Evolutionary conservation across 23 tunicate genomes (phyloP).

Genomic region (Halocynthia roretzi): DNA sequence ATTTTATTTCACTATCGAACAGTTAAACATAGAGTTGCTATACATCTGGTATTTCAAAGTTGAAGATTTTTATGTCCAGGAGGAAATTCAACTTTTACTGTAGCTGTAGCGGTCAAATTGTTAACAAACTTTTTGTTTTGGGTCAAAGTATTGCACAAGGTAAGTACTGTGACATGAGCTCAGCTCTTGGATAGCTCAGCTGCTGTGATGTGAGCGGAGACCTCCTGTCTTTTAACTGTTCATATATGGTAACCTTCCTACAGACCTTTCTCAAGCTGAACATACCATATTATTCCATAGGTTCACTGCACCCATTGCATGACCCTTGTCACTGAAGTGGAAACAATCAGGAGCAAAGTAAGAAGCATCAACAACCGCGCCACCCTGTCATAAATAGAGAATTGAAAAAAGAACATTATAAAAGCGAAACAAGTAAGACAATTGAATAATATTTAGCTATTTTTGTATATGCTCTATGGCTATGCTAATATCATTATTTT

Average conservation of each 20-base stretch:
- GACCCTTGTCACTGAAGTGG: slow-evolving; percentile 82
- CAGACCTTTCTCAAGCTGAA: neutral
- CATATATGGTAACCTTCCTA: neutral
- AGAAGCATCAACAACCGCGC: slow-evolving; percentile 85
- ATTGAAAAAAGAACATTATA: neutral
- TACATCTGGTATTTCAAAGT: neutral
- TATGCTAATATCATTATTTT: neutral
- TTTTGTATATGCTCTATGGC: neutral
- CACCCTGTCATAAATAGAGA: slow-evolving; percentile 1
- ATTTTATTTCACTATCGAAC: neutral
- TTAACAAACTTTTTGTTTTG: neutral
- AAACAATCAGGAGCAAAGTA: slow-evolving; percentile 95
- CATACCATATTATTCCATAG: slow-evolving; percentile 94
- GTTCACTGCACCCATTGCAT: slow-evolving; percentile 85
- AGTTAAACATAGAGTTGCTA: neutral
- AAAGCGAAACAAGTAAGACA: neutral
- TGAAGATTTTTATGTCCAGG: neutral
- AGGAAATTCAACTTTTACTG: neutral
- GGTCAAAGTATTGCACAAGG: neutral
- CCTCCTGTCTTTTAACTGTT: too few relatives aligned
- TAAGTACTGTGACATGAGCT: too few relatives aligned
- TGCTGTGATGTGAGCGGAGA: too few relatives aligned
- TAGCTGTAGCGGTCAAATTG: neutral
- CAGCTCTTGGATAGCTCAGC: too few relatives aligned
- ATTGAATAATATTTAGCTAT: too few relatives aligned